Conservation (phyloP, 1,140 invertebrate genomes). For the Drosophila obscura region DNA sequence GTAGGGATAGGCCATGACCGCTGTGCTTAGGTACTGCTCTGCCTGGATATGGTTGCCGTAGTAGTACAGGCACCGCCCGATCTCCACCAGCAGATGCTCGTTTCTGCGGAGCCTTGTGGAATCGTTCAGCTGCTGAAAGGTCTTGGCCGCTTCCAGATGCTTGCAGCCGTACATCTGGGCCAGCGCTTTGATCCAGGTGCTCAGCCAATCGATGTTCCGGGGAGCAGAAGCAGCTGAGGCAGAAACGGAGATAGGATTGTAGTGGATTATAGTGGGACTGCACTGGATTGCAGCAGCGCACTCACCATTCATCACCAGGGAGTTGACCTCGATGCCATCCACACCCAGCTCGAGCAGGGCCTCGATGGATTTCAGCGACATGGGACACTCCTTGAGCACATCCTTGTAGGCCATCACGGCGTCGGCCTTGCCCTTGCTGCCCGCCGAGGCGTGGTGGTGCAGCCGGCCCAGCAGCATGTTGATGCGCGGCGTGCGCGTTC, state of each 20-base stretch:
- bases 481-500: constrained; percentile 88
- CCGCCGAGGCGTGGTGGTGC: constrained; percentile 85
- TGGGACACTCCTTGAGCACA: constrained; percentile 90
- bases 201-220: constrained; percentile 86
- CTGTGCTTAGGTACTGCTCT: constrained; percentile 84
- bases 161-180: constrained; percentile 87
- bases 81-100: constrained; percentile 86
- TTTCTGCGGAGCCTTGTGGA: constrained; percentile 87
- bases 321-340: constrained; percentile 89
- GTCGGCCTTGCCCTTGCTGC: constrained; percentile 87
- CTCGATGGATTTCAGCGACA: constrained; percentile 89
- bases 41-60: constrained; percentile 86
- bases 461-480: constrained; percentile 90
- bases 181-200: constrained; percentile 89
- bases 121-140: constrained; percentile 87
- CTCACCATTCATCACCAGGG: constrained; percentile 86
- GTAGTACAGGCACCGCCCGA: constrained; percentile 89
- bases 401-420: constrained; percentile 90
- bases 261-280: neutral
- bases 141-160: constrained; percentile 86
- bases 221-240: constrained; percentile 78
- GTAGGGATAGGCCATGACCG: constrained; percentile 86
- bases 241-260: neutral
- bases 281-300: too few relatives aligned
- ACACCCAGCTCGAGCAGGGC: constrained; percentile 88